Percentiles rank a stretch among this genome's conserved stretches.
phyloP scores from a whole-genome alignment of 2,113 vertebrate genomes.

The Cyanistes caeruleus region DNA sequence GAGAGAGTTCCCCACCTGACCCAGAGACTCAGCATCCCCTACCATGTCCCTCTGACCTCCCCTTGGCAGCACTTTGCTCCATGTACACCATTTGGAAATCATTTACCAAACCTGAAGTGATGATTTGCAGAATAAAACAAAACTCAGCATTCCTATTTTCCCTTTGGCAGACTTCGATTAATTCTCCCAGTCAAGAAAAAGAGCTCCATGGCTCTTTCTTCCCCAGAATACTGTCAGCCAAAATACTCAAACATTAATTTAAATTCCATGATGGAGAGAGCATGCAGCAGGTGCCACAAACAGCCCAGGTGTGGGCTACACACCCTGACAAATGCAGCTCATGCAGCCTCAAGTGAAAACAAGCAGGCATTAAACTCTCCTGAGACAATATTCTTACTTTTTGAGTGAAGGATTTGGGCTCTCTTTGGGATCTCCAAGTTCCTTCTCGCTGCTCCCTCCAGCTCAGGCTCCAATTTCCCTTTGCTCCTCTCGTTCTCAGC shows the following conservation, averaged over 20 bases:
- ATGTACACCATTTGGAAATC: background rate
- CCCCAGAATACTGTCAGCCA: background rate
- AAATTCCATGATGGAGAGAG: background rate
- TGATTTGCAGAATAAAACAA: background rate
- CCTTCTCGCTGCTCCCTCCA: background rate
- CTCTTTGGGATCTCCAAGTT: background rate
- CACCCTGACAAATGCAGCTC: background rate
- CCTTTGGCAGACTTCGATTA: background rate
- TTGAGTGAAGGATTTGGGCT: rapidly evolving
- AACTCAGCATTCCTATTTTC: background rate
- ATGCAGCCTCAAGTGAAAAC: background rate
- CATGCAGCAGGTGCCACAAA: background rate
- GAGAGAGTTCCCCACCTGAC: too few relatives aligned
- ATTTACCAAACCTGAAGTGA: background rate
- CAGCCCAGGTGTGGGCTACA: background rate
- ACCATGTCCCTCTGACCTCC: background rate
- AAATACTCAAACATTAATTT: background rate
- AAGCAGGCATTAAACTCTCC: background rate
- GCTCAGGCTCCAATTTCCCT: background rate
- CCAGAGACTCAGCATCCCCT: background rate
- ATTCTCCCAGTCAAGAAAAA: background rate
- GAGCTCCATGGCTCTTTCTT: background rate
- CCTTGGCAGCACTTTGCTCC: background rate
- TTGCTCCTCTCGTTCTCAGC: background rate
- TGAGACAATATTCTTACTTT: background rate